A percentile compares a stretch with the other conserved stretches of the same genome.
These are phyloP conservation scores for Microvelia longipes DNA, from an alignment of 1,140 invertebrate genomes.

Conservation along the genomic window DNA sequence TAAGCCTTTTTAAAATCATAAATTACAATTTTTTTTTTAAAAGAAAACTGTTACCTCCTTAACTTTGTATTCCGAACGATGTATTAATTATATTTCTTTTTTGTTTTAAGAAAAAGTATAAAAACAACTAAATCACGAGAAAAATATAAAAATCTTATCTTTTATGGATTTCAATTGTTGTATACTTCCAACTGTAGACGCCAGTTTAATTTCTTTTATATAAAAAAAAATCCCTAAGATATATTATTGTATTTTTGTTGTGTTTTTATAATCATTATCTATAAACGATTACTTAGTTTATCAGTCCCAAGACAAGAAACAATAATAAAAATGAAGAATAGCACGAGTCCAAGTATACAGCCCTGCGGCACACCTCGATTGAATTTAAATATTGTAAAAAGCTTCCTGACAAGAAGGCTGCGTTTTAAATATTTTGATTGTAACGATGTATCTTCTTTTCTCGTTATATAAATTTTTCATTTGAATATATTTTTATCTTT, in stretches of 20 bases:
- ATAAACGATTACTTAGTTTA: neutral
- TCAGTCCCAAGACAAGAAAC: neutral
- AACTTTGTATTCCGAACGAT: neutral
- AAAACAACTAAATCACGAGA: neutral
- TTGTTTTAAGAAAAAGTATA: neutral
- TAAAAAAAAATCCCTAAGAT: neutral
- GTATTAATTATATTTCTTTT: neutral
- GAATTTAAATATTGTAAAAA: neutral
- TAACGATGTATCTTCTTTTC: too few species aligned
- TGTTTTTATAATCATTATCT: neutral
- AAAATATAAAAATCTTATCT: neutral
- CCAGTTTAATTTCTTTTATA: too few species aligned
- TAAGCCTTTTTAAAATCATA: neutral
- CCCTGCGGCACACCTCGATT: neutral
- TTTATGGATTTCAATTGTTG: neutral
- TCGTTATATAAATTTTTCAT: too few species aligned
- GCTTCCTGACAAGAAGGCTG: neutral
- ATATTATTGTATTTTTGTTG: neutral
- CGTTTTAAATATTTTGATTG: too few species aligned
- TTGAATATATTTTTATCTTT: too few species aligned
- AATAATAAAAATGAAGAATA: neutral
- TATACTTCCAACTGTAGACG: too few species aligned
- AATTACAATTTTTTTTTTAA: neutral
- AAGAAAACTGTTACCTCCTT: too few species aligned
- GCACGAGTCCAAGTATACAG: neutral